Evolutionary conservation across 2,888 invertebrate genomes (phyloP), one percentile per base, ranked within the genome.

Genomic region (Choreutis nemorana): DNA sequence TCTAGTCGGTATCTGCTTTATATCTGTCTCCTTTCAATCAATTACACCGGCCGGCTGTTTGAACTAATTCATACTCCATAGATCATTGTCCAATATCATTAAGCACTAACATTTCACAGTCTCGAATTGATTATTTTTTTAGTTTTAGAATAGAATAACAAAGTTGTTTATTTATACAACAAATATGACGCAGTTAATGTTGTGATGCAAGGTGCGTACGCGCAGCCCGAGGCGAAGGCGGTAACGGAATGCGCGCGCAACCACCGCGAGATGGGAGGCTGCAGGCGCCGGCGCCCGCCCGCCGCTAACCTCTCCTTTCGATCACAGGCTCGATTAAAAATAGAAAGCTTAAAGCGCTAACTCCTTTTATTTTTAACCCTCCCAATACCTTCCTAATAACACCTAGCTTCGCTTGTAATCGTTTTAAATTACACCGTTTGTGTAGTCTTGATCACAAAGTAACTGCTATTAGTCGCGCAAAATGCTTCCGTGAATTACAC

Each of bases 271-370:
- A 55, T 55, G 50, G 51, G 55, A 71, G 71, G 70, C 72, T 73
- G 66, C 68, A 49, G 59, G 67, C 71, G 59, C 59, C 55, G 46
- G 54, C 47, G 49, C 47, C 41, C 41, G 52, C 45, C 53, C 60
- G 55, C 55, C 59, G 55, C 58, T 65, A 61, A 64, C 73, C 72
- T 70, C 63, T 62, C 65, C 63, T 53, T 63, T 61, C 59, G 62
- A 63, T 62, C 67, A 73, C 73, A 77, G 77, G 54, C 64, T 61
- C 59, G 62, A 63, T 62, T 68, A 73, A 75, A 77, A 78, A 78
- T 78, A 78, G 78, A 78, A 78, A 78, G 78, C 66, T 55, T 50
- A 50, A 68, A 68, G 63, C 63, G 57, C 54, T 43, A 35, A 60
- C 53, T 66, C 67, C 67, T 68, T 71, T 71, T 67, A 64, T 70